Evolutionary conservation across 1,140 invertebrate genomes (phyloP).

Genomic region (Hydropsyche tenuis): DNA sequence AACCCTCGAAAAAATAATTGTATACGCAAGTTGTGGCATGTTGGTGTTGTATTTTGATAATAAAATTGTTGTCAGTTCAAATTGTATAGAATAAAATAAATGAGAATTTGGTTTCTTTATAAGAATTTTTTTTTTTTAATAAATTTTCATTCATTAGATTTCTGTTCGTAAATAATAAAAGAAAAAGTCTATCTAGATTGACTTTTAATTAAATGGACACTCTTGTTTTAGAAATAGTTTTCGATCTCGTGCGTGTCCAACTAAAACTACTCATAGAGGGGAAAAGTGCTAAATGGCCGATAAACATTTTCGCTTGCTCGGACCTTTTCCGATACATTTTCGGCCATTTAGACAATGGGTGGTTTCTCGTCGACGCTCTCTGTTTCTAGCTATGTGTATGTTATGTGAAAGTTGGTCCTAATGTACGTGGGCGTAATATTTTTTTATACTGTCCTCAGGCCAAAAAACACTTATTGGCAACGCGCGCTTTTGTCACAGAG

Average conservation of each 20-base stretch:
- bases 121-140: too few species aligned
- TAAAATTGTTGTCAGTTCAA: too few species aligned
- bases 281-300: constrained; percentile 43
- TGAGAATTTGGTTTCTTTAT: too few species aligned
- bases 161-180: too few species aligned
- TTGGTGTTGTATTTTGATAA: too few species aligned
- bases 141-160: too few species aligned
- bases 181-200: too few species aligned
- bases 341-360: constrained; percentile 34
- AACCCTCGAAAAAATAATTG: too few species aligned
- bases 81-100: too few species aligned
- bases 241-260: background rate
- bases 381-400: constrained; percentile 4
- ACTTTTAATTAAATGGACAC: background rate
- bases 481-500: constrained; percentile 36
- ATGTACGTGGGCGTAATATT: constrained; percentile 41
- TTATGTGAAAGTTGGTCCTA: constrained; percentile 25
- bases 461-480: constrained; percentile 50
- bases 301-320: constrained; percentile 50
- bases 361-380: constrained; percentile 31
- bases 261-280: too few species aligned
- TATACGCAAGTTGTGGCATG: too few species aligned
- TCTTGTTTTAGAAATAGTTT: too few species aligned
- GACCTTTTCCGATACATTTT: constrained; percentile 46
- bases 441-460: constrained; percentile 38